Conservation (phyloP, 2,113 vertebrate species). For the Elgaria multicarinata region DNA sequence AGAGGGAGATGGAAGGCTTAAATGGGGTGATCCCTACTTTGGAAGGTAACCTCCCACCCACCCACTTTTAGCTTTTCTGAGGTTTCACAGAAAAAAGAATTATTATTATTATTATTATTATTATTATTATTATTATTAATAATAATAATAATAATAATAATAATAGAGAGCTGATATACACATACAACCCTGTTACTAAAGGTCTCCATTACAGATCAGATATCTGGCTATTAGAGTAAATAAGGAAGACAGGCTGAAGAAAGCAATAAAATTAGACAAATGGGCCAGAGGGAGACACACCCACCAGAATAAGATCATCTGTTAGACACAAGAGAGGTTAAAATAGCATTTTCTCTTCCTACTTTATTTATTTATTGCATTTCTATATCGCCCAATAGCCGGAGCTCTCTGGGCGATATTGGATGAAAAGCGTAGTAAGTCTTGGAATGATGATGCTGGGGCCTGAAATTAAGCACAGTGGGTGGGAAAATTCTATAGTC, state of each 20-base stretch:
- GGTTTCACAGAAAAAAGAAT: background rate
- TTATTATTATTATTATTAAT: no score
- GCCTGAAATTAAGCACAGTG: slow-evolving; percentile 8
- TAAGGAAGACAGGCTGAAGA: no score
- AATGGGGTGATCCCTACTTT: no score
- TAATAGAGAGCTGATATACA: background rate
- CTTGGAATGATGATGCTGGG: background rate
- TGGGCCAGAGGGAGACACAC: background rate
- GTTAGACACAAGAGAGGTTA: background rate
- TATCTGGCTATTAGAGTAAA: background rate
- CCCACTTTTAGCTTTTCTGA: background rate
- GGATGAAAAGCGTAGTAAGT: background rate
- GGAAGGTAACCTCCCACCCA: no score
- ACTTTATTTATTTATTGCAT: no score
- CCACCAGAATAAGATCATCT: background rate
- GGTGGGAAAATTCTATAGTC: background rate
- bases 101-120: no score
- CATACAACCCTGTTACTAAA: no score
- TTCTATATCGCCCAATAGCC: no score
- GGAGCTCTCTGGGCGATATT: no score
- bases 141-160: no score
- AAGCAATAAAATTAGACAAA: background rate
- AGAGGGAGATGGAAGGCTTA: background rate
- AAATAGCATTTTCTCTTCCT: background rate
- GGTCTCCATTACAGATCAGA: background rate